A percentile compares a stretch with the other conserved stretches of the same genome.
Conservation (phyloP, 2,888 invertebrate genomes). For the Crossocerus cetratus region DNA sequence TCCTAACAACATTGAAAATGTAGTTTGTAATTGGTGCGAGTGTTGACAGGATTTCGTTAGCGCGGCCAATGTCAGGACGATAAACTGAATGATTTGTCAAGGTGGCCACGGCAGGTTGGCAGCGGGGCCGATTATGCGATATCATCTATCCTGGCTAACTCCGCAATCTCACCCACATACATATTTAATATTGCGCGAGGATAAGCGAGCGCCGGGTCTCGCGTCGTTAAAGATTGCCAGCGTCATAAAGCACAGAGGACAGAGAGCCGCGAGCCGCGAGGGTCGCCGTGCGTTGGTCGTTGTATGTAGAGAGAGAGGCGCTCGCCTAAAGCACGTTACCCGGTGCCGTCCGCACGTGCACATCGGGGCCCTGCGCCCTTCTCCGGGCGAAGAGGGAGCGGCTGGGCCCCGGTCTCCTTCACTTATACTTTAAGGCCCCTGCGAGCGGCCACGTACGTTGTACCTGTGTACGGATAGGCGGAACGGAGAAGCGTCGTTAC, state of each 20-base stretch:
- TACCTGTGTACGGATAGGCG: conserved; percentile 6
- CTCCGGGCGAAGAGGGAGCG: conserved; percentile 10
- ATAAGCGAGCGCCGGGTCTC: conserved; percentile 33
- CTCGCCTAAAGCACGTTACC: neutral
- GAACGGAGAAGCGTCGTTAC: conserved; percentile 50
- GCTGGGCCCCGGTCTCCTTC: too few relatives aligned
- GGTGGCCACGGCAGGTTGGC: conserved; percentile 12
- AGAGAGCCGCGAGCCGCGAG: conserved; percentile 21
- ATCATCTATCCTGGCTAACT: neutral
- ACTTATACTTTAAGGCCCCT: too few relatives aligned
- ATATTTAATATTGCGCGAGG: conserved; percentile 54
- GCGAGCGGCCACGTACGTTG: too few relatives aligned
- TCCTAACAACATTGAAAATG: too few relatives aligned
- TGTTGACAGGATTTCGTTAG: conserved; percentile 32
- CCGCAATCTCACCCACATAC: conserved; percentile 48
- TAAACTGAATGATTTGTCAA: conserved; percentile 34
- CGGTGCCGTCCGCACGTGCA: neutral
- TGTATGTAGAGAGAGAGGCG: too few relatives aligned
- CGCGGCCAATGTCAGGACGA: conserved; percentile 7
- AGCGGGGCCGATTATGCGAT: conserved; percentile 27
- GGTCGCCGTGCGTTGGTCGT: too few relatives aligned
- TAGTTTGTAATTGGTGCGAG: too few relatives aligned
- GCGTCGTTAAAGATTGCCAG: conserved; percentile 45
- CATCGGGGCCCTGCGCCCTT: conserved; percentile 24
- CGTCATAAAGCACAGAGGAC: conserved; percentile 54